Percentiles rank a stretch among this genome's conserved stretches.
Evolutionary conservation across 2,797 vertebrate species (phyloP).

Genomic region (Artibeus jamaicensis): DNA sequence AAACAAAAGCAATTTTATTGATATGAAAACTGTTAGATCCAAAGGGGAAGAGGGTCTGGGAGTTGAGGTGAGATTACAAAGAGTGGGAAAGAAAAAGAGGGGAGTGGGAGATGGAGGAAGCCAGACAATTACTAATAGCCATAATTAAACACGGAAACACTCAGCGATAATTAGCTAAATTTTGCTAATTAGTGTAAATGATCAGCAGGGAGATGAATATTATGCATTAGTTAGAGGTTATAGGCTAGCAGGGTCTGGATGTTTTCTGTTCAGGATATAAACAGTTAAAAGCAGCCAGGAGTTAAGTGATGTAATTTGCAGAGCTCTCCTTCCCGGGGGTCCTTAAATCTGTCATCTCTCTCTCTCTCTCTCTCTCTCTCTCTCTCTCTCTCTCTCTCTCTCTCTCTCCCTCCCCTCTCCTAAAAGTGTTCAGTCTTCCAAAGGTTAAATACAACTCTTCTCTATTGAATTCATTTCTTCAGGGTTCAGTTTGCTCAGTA

Average conservation of each 20-base stretch:
- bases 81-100: background rate
- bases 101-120: background rate
- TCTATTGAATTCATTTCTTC: background rate
- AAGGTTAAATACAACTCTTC: background rate
- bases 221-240: constrained; percentile 59
- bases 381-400: rapidly evolving
- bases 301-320: constrained; percentile 29
- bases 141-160: constrained; percentile 65
- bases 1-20: background rate
- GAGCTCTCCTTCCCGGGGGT: background rate
- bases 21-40: background rate
- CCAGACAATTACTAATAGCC: constrained; percentile 67
- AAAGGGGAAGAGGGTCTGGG: background rate
- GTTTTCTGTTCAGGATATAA: constrained; percentile 21
- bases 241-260: background rate
- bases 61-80: background rate
- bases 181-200: constrained; percentile 75
- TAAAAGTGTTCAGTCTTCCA: background rate
- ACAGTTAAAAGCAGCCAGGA: constrained; percentile 63
- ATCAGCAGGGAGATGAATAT: constrained; percentile 70
- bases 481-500: background rate
- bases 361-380: background rate
- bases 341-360: background rate
- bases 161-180: constrained; percentile 66
- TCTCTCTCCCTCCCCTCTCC: too few species aligned